These are phyloP conservation scores for Mylabris sibirica DNA, from an alignment of 2,888 invertebrate species.

Conservation along the genomic window DNA sequence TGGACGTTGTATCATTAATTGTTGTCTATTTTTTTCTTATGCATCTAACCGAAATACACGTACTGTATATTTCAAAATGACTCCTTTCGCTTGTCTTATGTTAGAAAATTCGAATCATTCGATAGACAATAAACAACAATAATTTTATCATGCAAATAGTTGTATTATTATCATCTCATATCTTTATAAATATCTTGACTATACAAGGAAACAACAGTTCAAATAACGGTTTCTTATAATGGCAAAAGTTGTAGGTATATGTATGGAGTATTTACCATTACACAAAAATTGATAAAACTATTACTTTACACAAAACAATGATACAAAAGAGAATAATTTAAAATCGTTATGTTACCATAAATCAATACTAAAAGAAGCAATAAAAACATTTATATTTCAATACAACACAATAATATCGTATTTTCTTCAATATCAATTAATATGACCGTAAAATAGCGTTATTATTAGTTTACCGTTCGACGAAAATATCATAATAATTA, in stretches of 20 bases:
- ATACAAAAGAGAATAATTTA: neutral
- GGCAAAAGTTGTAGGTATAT: neutral
- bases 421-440: neutral
- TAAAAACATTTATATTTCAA: neutral
- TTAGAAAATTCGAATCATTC: neutral
- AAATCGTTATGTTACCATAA: neutral
- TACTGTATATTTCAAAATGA: too few species aligned
- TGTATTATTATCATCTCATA: neutral
- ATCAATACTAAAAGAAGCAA: neutral
- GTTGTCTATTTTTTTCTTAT: too few species aligned
- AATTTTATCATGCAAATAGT: neutral
- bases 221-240: conserved; percentile 6
- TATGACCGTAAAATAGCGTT: neutral
- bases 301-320: neutral
- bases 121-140: neutral
- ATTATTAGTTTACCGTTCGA: neutral
- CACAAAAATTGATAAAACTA: too few species aligned
- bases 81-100: too few species aligned
- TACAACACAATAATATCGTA: neutral
- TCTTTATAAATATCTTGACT: conserved; percentile 5
- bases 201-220: conserved; percentile 1
- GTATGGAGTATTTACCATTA: neutral
- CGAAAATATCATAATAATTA: neutral
- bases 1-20: too few species aligned
- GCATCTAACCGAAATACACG: too few species aligned